Percentiles rank a stretch among this genome's conserved stretches.
These are phyloP conservation scores for Acrossocheilus fasciatus DNA, from an alignment of 2,797 vertebrate species.

Conservation along the genomic window DNA sequence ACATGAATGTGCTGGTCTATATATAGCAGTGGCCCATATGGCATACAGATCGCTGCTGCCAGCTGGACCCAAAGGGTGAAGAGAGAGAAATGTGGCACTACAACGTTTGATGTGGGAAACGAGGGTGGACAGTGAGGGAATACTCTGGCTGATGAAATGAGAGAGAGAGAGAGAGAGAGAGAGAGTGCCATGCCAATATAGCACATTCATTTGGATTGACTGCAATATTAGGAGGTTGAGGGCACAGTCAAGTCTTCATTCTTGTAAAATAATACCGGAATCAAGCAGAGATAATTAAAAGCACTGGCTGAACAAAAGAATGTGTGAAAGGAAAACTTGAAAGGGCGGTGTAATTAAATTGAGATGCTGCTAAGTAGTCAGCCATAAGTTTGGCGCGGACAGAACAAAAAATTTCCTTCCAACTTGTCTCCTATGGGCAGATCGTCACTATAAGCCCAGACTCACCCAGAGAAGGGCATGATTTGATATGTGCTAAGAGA, in stretches of 20 bases:
- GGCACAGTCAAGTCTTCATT: constrained; percentile 37
- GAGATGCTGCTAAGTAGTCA: constrained; percentile 32
- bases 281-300: constrained; percentile 45
- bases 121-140: constrained; percentile 48
- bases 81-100: constrained; percentile 39
- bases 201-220: constrained; percentile 37
- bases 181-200: constrained; percentile 28
- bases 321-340: constrained; percentile 28
- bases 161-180: neutral
- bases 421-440: constrained; percentile 32
- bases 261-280: constrained; percentile 46
- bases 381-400: constrained; percentile 20
- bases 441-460: constrained; percentile 32
- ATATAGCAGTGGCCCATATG: constrained; percentile 45
- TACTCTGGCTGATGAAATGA: constrained; percentile 8
- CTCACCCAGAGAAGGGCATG: constrained; percentile 28
- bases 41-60: constrained; percentile 34
- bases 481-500: constrained; percentile 17
- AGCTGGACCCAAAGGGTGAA: constrained; percentile 45
- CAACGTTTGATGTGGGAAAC: constrained; percentile 36
- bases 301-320: constrained; percentile 31
- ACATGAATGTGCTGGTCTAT: constrained; percentile 17
- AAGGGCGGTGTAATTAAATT: constrained; percentile 39
- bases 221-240: constrained; percentile 45
- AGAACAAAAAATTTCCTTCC: constrained; percentile 1